Base-by-base conservation (phyloP, 2,888 invertebrate genomes). In the Elegia similella region DNA sequence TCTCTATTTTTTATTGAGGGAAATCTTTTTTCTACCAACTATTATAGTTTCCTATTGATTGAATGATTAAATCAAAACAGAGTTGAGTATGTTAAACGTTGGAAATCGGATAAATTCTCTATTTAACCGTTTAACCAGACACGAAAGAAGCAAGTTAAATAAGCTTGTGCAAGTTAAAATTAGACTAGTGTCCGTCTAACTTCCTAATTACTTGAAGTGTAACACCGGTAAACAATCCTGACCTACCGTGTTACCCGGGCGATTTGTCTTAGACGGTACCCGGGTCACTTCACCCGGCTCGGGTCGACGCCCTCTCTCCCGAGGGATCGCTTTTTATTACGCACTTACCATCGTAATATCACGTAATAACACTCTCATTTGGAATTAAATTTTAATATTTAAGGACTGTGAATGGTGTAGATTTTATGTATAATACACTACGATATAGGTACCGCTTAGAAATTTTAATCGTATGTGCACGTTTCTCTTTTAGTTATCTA, bases 281-380 rank as follows among this genome's bases (percentile, higher is more conserved):
- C 68, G 70, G 73, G 70, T 68, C 72, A 72, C 63, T 69, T 70
- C 62, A 67, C 59, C 68, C 65, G 56, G 47, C 48, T 42, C 42
- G 57, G 62, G 60, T 64, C 62, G 57, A 61, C 60, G 58, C 61
- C 61, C 61, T 42, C 58, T 38, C 15, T 10, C 30, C 15, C 32
- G 29, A 34, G 44, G 30, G 52, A 55, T 59, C 56, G 55, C 55
- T 59, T 57, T 23, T 42, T 46, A 46, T 54, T 52, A 55, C 44
- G 52, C 42, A n/a, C 23, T 12, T 29, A 53, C 52, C n/a, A 1
- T 6, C 42, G 5, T 42, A 6, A 52, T 42, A 42, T 23, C 42
- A n/a, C 42, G 5, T 42, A 12, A 52, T 42, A 42, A 23, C 42
- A 29, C 23, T 53, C 23, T 53, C 38, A 42, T 29, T 53, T n/a